Evolutionary conservation across 2,797 vertebrate species (phyloP).

Genomic region (Knipowitschia caucasica): DNA sequence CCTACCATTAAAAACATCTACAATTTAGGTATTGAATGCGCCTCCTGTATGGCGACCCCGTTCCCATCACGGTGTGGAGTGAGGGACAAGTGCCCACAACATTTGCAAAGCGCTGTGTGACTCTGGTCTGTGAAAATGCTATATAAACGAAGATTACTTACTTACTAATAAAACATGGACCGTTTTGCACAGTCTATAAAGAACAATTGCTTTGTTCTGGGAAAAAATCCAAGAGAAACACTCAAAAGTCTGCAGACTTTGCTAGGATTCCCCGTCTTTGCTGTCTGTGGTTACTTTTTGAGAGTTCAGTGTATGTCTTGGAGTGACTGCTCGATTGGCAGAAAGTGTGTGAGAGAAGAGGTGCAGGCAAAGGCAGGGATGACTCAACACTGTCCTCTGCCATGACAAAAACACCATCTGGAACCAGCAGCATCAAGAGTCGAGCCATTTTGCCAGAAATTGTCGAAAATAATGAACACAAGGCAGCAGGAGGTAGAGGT

Average conservation of each 20-base stretch:
- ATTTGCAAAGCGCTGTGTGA: no score
- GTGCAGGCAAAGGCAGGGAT: slow-evolving; percentile 26
- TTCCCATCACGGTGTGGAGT: no score
- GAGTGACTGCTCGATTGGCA: slow-evolving; percentile 25
- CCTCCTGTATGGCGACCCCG: no score
- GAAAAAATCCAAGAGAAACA: slow-evolving; percentile 23
- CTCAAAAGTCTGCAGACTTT: slow-evolving; percentile 14
- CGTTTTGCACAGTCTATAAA: slow-evolving; percentile 4
- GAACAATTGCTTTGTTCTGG: slow-evolving; percentile 5
- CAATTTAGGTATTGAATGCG: no score
- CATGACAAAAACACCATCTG: slow-evolving; percentile 57
- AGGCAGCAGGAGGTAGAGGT: slow-evolving; percentile 25
- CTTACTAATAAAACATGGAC: slow-evolving; percentile 4
- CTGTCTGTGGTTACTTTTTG: slow-evolving; percentile 17
- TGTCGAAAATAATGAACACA: slow-evolving; percentile 45
- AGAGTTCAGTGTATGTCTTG: slow-evolving; percentile 23
- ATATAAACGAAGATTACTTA: no score
- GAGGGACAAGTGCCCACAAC: no score
- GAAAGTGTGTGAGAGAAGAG: slow-evolving; percentile 16
- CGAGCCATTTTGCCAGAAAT: slow-evolving; percentile 20
- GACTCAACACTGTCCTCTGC: slow-evolving; percentile 41
- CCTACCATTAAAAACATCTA: no score
- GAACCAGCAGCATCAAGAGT: slow-evolving; percentile 19
- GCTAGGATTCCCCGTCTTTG: slow-evolving; percentile 33
- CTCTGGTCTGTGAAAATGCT: no score